phyloP scores from a whole-genome alignment of 2,797 vertebrate genomes.

The Thunnus albacares region DNA sequence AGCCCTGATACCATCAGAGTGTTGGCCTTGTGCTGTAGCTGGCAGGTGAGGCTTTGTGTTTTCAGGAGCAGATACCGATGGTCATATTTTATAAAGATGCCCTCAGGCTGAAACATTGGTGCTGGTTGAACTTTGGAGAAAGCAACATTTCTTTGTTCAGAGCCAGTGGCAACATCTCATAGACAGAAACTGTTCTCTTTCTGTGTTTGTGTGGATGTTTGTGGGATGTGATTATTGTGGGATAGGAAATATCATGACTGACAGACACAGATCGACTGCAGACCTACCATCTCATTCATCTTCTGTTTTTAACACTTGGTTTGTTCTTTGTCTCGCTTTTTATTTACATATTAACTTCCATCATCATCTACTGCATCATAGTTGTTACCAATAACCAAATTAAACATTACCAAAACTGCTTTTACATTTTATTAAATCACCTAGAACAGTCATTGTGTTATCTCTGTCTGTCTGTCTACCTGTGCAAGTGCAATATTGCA shows the following conservation, averaged over 20 bases:
- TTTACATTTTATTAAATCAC: neutral
- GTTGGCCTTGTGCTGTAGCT: neutral
- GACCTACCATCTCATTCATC: too few species aligned
- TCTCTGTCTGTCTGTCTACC: neutral
- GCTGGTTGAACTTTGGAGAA: neutral
- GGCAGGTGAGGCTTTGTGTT: neutral
- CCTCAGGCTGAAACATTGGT: neutral
- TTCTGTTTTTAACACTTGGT: too few species aligned
- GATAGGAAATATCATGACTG: too few species aligned
- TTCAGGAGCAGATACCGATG: neutral
- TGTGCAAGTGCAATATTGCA: neutral
- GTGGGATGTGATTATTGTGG: neutral
- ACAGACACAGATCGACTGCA: too few species aligned
- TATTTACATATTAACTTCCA: too few species aligned
- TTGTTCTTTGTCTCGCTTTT: too few species aligned
- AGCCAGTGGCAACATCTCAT: neutral
- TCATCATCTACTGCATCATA: neutral
- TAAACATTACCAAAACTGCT: too few species aligned
- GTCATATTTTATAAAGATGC: neutral
- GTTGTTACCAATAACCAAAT: neutral
- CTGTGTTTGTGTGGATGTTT: too few species aligned
- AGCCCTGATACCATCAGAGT: too few species aligned
- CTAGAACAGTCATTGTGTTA: neutral
- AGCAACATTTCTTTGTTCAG: neutral
- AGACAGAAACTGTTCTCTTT: neutral